Conservation (phyloP, 1,140 invertebrate genomes). For the Oryzaephilus surinamensis region DNA sequence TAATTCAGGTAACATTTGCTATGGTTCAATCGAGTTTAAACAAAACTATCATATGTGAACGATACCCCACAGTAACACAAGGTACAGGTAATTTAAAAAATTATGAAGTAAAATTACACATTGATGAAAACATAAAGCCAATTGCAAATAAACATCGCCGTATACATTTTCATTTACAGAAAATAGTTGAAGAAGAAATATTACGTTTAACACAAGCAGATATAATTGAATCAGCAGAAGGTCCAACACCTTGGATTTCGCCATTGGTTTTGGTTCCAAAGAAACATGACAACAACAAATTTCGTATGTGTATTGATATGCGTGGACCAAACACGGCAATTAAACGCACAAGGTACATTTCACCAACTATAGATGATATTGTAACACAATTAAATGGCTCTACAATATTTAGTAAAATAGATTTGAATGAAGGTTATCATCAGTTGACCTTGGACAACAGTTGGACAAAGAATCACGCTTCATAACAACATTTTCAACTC, state of each 20-base stretch:
- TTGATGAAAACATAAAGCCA: conserved; percentile 1
- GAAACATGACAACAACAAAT: conserved; percentile 16
- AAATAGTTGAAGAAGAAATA: conserved; percentile 7
- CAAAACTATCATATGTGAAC: background rate
- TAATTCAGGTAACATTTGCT: too few species aligned
- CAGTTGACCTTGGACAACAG: conserved; percentile 17
- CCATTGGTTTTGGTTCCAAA: conserved; percentile 29
- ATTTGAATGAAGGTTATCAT: too few species aligned
- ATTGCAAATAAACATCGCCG: conserved; percentile 4
- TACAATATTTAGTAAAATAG: conserved; percentile 19
- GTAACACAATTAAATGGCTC: conserved; percentile 23
- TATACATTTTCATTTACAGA: conserved; percentile 4
- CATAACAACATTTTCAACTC: conserved; percentile 23
- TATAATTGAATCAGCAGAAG: conserved; percentile 23
- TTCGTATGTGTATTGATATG: conserved; percentile 35
- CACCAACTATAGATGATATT: conserved; percentile 30
- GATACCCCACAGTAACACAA: background rate
- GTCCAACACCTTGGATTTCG: conserved; percentile 31
- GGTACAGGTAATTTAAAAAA: conserved; percentile 2
- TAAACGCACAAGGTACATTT: conserved; percentile 26
- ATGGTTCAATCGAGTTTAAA: too few species aligned
- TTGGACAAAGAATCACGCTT: conserved; percentile 25
- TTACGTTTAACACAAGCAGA: conserved; percentile 1
- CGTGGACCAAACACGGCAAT: conserved; percentile 31
- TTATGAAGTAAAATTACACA: conserved; percentile 1